A percentile compares a stretch with the other conserved stretches of the same genome.
Evolutionary conservation across 2,797 vertebrate genomes (phyloP).

Genomic region (Crocodylus rhombifer): DNA sequence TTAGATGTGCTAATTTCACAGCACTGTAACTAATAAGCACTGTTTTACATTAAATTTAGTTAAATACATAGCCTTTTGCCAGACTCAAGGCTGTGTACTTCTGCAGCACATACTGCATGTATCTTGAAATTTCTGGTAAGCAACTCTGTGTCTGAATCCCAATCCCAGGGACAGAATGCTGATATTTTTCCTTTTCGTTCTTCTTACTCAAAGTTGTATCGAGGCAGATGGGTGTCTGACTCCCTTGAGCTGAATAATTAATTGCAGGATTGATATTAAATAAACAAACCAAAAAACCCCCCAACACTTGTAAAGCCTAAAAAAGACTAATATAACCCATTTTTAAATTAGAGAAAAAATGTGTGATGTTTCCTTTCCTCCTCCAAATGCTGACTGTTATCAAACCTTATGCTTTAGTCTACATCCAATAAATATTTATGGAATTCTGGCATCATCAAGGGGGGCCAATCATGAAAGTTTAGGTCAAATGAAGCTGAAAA

Average conservation of each 20-base stretch:
- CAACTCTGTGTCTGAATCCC: accelerated
- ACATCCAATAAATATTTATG: background rate
- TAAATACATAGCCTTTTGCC: too few species aligned
- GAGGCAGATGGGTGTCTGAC: background rate
- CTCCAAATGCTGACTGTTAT: background rate
- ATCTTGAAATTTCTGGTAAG: background rate
- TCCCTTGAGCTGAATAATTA: background rate
- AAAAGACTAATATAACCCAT: background rate
- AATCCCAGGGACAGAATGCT: background rate
- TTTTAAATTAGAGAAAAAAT: background rate
- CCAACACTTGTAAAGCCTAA: background rate
- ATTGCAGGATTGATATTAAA: background rate
- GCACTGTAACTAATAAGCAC: too few species aligned
- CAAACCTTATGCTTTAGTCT: background rate
- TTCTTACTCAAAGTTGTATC: background rate
- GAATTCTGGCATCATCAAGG: background rate
- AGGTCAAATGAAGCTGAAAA: background rate
- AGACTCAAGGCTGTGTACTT: too few species aligned
- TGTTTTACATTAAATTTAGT: too few species aligned
- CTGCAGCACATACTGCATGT: background rate
- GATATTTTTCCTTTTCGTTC: background rate
- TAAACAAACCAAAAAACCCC: background rate
- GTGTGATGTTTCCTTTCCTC: background rate
- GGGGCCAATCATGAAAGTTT: background rate
- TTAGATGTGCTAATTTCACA: too few species aligned